Percentiles rank a stretch among this genome's conserved stretches.
Evolutionary conservation across 2,888 invertebrate genomes (phyloP).

Genomic region (Orthosia gracilis): DNA sequence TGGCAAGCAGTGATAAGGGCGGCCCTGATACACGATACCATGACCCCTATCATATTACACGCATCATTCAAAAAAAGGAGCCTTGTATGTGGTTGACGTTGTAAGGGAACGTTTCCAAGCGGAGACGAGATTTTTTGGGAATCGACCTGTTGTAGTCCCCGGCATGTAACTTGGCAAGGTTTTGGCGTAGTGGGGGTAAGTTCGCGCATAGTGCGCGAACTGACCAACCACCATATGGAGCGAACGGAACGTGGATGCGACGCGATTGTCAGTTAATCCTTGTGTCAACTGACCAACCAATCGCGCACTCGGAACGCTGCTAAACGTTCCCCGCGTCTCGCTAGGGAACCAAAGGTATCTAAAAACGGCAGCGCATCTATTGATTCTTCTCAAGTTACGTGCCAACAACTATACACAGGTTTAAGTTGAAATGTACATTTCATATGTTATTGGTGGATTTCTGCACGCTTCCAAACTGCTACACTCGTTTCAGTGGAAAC

Average conservation of each 20-base stretch:
- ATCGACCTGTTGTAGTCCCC: background rate
- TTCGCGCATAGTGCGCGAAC: too few relatives aligned
- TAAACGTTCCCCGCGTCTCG: too few relatives aligned
- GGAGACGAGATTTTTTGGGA: background rate
- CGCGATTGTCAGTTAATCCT: too few relatives aligned
- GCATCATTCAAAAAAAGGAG: background rate
- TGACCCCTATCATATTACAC: background rate
- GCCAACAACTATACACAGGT: background rate
- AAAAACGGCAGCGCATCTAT: too few relatives aligned
- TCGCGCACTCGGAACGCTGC: too few relatives aligned
- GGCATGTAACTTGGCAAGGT: too few relatives aligned
- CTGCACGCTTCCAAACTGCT: background rate
- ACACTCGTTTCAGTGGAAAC: background rate
- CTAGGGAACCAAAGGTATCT: too few relatives aligned
- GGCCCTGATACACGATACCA: constrained; percentile 27
- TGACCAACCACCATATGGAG: too few relatives aligned
- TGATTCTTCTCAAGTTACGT: too few relatives aligned
- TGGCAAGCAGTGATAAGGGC: constrained; percentile 21
- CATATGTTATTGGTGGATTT: background rate
- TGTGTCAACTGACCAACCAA: too few relatives aligned
- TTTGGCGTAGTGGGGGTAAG: too few relatives aligned
- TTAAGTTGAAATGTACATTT: background rate
- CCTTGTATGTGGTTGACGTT: background rate
- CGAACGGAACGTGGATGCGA: too few relatives aligned
- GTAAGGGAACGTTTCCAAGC: background rate